These are phyloP conservation scores for Procambarus clarkii DNA, from an alignment of 1,140 invertebrate species.

Conservation along the genomic window DNA sequence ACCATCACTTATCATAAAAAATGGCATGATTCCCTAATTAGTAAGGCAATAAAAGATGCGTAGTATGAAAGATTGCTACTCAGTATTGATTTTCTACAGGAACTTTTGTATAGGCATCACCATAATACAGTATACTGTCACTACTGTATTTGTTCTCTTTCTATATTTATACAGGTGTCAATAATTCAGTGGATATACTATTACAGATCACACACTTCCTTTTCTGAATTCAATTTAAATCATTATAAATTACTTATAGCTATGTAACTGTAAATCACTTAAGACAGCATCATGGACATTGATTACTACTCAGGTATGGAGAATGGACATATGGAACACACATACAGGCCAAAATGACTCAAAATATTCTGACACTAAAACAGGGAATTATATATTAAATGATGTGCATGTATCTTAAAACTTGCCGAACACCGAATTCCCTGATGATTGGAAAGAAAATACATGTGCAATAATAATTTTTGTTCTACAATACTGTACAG, in stretches of 20 bases:
- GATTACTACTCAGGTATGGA: not conserved
- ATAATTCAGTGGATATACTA: not conserved
- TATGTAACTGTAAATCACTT: not conserved
- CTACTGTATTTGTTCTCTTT: not conserved
- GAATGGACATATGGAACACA: not conserved
- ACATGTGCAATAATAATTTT: too few relatives aligned
- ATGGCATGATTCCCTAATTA: conserved; percentile 8
- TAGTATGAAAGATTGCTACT: conserved; percentile 27
- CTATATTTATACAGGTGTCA: not conserved
- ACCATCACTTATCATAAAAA: conserved; percentile 22
- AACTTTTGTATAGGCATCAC: conserved; percentile 42
- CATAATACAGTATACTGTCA: not conserved
- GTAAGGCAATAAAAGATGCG: conserved; percentile 40
- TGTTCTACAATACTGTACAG: too few relatives aligned
- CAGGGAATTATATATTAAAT: too few relatives aligned
- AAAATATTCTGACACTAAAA: too few relatives aligned
- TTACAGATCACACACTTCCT: not conserved
- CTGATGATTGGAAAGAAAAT: too few relatives aligned
- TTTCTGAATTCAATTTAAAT: not conserved
- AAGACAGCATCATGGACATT: not conserved
- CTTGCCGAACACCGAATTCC: too few relatives aligned
- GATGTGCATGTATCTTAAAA: too few relatives aligned
- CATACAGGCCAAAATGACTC: too few relatives aligned
- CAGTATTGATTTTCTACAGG: conserved; percentile 44
- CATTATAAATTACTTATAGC: not conserved